These are phyloP conservation scores for Aspidapion aeneum DNA, from an alignment of 2,888 invertebrate species.

Conservation along the genomic window DNA sequence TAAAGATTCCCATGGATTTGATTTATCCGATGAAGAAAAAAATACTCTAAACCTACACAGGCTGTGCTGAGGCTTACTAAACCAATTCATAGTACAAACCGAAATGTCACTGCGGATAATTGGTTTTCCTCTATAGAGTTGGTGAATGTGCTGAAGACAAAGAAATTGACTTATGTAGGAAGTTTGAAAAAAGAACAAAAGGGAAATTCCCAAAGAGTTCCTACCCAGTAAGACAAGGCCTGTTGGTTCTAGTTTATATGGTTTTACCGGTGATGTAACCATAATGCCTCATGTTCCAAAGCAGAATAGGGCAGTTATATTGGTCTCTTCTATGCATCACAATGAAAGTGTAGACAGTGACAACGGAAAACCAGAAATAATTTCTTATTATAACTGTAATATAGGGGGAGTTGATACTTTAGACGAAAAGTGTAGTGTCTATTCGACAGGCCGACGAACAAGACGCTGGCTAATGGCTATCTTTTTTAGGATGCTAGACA, in stretches of 20 bases:
- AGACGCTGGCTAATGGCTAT: conserved; percentile 14
- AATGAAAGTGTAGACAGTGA: conserved; percentile 1
- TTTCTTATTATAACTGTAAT: conserved; percentile 4
- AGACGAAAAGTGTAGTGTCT: conserved; percentile 15
- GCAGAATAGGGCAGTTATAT: too few relatives aligned
- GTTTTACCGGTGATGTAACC: too few relatives aligned
- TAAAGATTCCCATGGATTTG: too few relatives aligned
- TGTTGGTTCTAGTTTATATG: conserved; percentile 23
- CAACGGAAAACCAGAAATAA: conserved; percentile 16
- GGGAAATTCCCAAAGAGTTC: conserved; percentile 33
- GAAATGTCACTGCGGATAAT: conserved; percentile 30
- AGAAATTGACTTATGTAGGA: conserved; percentile 28
- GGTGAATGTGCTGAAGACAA: conserved; percentile 20
- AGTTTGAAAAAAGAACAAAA: conserved; percentile 33
- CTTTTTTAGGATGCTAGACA: conserved; percentile 14
- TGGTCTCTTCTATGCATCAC: conserved; percentile 5
- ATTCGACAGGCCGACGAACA: conserved; percentile 10
- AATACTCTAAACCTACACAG: conserved; percentile 17
- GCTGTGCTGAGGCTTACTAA: conserved; percentile 22
- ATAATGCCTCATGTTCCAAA: conserved; percentile 8
- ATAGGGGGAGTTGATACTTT: conserved; percentile 9
- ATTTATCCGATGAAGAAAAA: too few relatives aligned
- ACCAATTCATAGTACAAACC: conserved; percentile 24
- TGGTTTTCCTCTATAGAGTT: conserved; percentile 29
- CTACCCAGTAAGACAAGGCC: conserved; percentile 21